Evolutionary conservation across 2,888 invertebrate genomes (phyloP).

Genomic region (Limnephilus auricula): DNA sequence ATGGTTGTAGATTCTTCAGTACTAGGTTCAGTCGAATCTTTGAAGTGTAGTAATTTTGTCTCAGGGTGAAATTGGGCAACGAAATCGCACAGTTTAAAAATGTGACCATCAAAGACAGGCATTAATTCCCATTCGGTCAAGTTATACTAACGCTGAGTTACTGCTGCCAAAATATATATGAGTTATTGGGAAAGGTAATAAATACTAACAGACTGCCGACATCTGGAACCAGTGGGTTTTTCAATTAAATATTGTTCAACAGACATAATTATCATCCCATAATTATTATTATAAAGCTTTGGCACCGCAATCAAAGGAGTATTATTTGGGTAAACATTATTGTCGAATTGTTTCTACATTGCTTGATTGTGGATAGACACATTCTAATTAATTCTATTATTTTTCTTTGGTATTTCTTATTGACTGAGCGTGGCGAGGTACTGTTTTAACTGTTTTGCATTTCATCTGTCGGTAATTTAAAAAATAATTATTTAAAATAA

Average conservation of each 20-base stretch:
- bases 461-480: no score
- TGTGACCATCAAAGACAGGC: constrained; percentile 36
- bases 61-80: constrained; percentile 26
- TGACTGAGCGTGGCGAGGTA: no score
- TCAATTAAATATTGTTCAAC: not conserved
- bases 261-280: not conserved
- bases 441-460: no score
- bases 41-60: constrained; percentile 40
- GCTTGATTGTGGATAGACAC: no score
- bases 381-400: no score
- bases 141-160: not conserved
- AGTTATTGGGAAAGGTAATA: not conserved
- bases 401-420: not conserved
- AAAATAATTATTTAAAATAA: no score
- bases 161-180: not conserved
- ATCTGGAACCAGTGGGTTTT: not conserved
- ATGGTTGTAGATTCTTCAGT: not conserved
- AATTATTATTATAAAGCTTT: not conserved
- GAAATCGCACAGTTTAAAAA: constrained; percentile 29
- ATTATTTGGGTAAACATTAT: not conserved
- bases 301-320: not conserved
- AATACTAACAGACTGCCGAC: not conserved
- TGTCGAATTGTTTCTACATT: no score
- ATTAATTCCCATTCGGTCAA: constrained; percentile 5
- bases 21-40: constrained; percentile 9